Conservation (phyloP, 2,888 invertebrate species). For the Agonopterix subpropinquella region DNA sequence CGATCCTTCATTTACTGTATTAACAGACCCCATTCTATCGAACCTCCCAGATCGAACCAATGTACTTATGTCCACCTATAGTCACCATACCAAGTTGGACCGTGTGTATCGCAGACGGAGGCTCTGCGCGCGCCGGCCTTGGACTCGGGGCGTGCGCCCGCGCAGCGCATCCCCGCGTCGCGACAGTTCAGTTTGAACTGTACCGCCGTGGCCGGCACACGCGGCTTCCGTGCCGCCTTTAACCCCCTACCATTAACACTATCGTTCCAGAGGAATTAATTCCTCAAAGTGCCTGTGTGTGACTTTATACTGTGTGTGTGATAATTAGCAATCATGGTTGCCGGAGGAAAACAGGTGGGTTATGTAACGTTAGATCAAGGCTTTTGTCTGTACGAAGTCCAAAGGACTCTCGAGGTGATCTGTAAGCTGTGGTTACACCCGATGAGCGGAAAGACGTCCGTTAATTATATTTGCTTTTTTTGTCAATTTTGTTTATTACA, state of each 20-base stretch:
- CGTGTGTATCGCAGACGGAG: constrained; percentile 11
- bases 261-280: too few species aligned
- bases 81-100: neutral
- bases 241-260: constrained; percentile 11
- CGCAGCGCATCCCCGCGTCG: constrained; percentile 30
- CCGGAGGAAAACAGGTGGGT: constrained; percentile 72
- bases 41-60: too few species aligned
- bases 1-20: too few species aligned
- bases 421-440: too few species aligned
- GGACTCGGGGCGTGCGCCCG: constrained; percentile 17
- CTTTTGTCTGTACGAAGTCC: constrained; percentile 10
- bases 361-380: constrained; percentile 17
- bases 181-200: constrained; percentile 61
- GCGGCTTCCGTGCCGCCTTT: constrained; percentile 51
- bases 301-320: constrained; percentile 53
- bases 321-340: constrained; percentile 57
- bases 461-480: too few species aligned
- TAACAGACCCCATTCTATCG: too few species aligned
- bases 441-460: too few species aligned
- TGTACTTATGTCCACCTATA: too few species aligned
- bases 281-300: constrained; percentile 40
- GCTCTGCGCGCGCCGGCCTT: constrained; percentile 24
- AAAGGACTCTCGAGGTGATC: constrained; percentile 15
- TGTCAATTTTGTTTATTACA: too few species aligned
- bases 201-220: constrained; percentile 70